Percentiles rank a stretch among this genome's conserved stretches.
Conservation (phyloP, 2,888 invertebrate species). For the Gryllus longicercus region DNA sequence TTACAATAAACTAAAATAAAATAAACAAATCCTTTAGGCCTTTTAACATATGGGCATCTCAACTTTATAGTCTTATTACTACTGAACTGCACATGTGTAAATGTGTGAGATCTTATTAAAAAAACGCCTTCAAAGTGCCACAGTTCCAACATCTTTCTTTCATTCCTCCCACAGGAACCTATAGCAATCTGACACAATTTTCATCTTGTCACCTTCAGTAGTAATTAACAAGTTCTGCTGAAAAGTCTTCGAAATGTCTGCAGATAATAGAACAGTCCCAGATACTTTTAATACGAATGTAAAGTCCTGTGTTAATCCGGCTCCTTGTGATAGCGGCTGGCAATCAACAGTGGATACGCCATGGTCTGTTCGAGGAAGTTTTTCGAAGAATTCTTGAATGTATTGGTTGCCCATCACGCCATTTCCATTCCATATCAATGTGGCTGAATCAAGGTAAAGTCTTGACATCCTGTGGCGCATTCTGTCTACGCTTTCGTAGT, state of each 20-base stretch:
- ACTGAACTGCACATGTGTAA: no score
- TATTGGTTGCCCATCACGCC: neutral
- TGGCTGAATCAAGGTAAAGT: neutral
- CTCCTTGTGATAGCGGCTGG: neutral
- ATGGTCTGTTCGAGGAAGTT: neutral
- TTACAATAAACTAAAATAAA: no score
- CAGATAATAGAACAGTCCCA: slow-evolving; percentile 73
- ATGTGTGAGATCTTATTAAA: no score
- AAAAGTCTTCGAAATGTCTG: slow-evolving; percentile 62
- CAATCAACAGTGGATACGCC: neutral
- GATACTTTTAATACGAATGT: slow-evolving; percentile 81
- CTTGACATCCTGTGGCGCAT: neutral
- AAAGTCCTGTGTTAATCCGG: neutral
- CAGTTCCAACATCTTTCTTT: no score
- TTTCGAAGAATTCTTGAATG: neutral
- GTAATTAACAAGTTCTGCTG: slow-evolving; percentile 85
- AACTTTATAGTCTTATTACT: no score
- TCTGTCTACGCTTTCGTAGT: neutral
- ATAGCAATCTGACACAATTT: slow-evolving; percentile 86
- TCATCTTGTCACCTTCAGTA: slow-evolving; percentile 89
- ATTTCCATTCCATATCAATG: slow-evolving; percentile 8
- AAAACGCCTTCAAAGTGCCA: no score
- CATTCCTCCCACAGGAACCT: slow-evolving; percentile 53
- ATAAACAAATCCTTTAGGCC: no score
- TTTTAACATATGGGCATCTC: no score